Evolutionary conservation across 1,140 invertebrate species (phyloP), one percentile per base, ranked within the genome.

Genomic region (Drosophila quadrilineata): DNA sequence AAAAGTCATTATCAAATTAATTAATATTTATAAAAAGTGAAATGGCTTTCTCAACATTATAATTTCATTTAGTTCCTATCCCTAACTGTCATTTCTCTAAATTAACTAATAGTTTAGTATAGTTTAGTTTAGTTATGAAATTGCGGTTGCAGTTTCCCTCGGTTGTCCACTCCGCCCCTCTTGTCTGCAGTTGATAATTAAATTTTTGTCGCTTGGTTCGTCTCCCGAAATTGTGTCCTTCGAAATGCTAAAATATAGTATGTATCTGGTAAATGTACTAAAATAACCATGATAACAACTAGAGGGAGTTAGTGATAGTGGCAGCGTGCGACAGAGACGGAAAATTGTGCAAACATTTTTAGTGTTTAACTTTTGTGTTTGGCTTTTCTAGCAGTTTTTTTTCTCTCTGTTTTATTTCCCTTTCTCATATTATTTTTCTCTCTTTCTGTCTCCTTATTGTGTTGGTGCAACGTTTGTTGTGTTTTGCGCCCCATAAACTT

Each of bases 301-400:
- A 24, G n/a, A 38, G 6, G 29, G 6, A 33, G 3, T 40, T 0
- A 14, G 4, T 10, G 5, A 46, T 2, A 3, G 19, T 17, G 17
- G 9, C 19, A 31, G 16, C 10, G 24, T 10, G 16, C 22, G 19
- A 22, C 19, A 12, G 8, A 8, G 24, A 56, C 2, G 21, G 22
- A 35, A 19, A 49, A 62, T 41, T 67, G 71, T 68, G 45, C 31
- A 67, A 63, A 71, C 24, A 80, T 52, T 64, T 69, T 52, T 33
- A 64, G 53, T 38, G 62, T 22, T 59, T 36, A 45, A 71, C 33
- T 62, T 75, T 58, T 58, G 36, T n/a, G n/a, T 36, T 24, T 64
- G 50, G 29, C 24, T 43, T 53, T 69, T 54, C 45, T 40, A 16
- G 22, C 40, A 3, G 29, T 58, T 50, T 43, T 71, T 75, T 46